Evolutionary conservation across 2,888 invertebrate species (phyloP), one percentile per base, ranked within the genome.

Genomic region (Diaperis boleti): DNA sequence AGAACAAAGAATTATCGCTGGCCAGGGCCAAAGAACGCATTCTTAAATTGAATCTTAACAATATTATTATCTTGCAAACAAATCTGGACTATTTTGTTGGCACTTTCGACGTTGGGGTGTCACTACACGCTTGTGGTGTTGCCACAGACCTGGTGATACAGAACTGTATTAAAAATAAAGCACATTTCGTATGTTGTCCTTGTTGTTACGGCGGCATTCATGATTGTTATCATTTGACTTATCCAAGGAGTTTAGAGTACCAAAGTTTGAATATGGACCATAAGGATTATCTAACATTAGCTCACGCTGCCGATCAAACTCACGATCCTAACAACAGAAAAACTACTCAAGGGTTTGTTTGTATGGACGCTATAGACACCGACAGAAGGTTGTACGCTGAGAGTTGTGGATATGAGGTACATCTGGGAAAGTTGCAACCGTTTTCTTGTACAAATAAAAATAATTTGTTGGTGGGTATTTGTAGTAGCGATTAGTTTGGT

Each of bases 191-290:
- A 0, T 86, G 94, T 52, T 95, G 95, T 75, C 97, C 97, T 0
- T 98, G 98, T 79, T 97, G 97, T 78, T 97, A 97, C 82, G 97
- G 97, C 1, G 90, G 91, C 1, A 85, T 97, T 8, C 91, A 91
- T 79, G 86, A 89, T 65, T 94, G 94, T 72, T 89, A 93, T 70
- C 87, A 90, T 69, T 83, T 96, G 42, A 83, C 83, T 0, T 97
- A 96, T 81, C 96, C 97, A 0, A 84, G 93, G 67, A 96, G 96
- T 79, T 76, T 78, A n/a, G 78, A 78, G 33, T 89, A 89, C 71
- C 82, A 80, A 15, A 59, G 69, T 14, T 59, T 62, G 10, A 66
- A 72, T 39, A 68, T 66, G 39, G 66, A 65, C 42, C 69, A 72
- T 29, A 66, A 66, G 76, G 90, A 93, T 73, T 95, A 92, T 80